These are phyloP conservation scores for Cancer borealis DNA, from an alignment of 2,888 invertebrate species.

Conservation along the genomic window DNA sequence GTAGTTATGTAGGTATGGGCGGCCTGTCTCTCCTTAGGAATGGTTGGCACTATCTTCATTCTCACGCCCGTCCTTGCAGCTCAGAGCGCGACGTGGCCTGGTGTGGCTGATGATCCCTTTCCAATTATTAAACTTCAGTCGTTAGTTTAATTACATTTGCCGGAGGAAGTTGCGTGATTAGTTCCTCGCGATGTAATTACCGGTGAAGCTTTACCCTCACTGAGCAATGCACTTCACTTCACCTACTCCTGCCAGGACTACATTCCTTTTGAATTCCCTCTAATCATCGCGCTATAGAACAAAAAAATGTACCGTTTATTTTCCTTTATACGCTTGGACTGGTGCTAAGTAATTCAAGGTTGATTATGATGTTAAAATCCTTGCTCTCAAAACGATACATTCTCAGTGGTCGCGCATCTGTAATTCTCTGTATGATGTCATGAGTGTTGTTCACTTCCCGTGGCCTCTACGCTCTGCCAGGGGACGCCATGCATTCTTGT, in stretches of 20 bases:
- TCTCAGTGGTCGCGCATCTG: background rate
- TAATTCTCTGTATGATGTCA: background rate
- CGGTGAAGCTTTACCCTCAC: background rate
- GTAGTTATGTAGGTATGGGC: background rate
- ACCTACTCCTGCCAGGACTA: background rate
- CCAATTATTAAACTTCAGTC: background rate
- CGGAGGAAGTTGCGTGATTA: slow-evolving; percentile 10
- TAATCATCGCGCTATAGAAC: background rate
- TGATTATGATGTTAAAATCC: background rate
- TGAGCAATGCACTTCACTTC: background rate
- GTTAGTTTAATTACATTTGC: background rate
- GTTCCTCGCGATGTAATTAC: background rate
- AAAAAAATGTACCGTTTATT: background rate
- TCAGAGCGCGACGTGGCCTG: background rate
- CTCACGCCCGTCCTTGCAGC: background rate
- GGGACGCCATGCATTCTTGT: background rate
- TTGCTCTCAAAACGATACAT: background rate
- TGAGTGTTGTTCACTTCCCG: background rate
- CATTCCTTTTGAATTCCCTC: background rate
- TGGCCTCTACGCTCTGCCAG: background rate
- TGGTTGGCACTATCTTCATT: too few species aligned
- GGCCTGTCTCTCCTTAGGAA: background rate
- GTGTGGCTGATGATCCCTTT: background rate
- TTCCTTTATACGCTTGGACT: background rate
- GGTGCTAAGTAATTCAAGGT: background rate